Conservation (phyloP, 2,113 vertebrate genomes). For the Otocyon megalotis region DNA sequence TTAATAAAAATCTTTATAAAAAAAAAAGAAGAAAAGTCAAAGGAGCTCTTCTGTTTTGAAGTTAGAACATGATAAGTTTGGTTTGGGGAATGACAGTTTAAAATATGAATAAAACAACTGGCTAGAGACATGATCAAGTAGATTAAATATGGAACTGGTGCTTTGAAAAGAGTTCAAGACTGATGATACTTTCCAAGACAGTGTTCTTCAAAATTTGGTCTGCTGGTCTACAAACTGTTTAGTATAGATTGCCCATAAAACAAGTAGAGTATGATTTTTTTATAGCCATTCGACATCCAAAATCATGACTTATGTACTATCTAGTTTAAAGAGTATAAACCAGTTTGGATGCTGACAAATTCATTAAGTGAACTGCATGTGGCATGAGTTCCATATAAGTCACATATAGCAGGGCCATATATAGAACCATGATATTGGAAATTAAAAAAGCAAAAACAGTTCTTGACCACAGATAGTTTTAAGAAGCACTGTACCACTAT, state of each 20-base stretch:
- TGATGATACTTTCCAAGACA: slow-evolving; percentile 12
- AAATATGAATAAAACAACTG: background rate
- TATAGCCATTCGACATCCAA: background rate
- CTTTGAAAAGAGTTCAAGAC: slow-evolving; percentile 21
- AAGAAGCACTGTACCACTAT: background rate
- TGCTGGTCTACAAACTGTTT: background rate
- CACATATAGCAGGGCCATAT: background rate
- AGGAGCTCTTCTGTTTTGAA: background rate
- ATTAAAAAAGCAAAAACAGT: background rate
- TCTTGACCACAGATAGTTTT: background rate
- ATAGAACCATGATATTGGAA: background rate
- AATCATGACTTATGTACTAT: background rate
- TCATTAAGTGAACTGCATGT: background rate
- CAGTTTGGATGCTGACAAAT: background rate
- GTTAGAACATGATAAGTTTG: background rate
- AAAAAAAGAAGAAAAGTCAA: background rate
- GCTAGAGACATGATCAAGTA: background rate
- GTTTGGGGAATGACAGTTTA: background rate
- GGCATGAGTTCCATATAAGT: background rate
- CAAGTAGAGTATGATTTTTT: background rate
- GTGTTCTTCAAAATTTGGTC: background rate
- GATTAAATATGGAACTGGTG: background rate
- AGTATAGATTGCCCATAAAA: background rate
- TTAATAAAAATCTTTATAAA: background rate
- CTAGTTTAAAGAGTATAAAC: background rate